These are phyloP conservation scores for Sarcophaga carnaria DNA, from an alignment of 2,888 invertebrate species.

Conservation along the genomic window DNA sequence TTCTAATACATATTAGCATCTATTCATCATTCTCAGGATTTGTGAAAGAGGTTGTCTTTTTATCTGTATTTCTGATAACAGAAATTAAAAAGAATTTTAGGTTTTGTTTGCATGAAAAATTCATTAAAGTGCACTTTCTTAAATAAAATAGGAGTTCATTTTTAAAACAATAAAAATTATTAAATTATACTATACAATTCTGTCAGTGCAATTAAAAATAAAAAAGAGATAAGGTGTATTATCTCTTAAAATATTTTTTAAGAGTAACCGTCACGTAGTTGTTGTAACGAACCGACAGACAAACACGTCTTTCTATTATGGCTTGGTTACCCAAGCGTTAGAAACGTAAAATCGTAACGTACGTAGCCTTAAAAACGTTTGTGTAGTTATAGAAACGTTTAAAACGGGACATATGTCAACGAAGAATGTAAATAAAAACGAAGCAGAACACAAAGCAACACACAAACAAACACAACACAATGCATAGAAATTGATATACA, in stretches of 20 bases:
- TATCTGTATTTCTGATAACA: background rate
- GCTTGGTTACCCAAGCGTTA: too few species aligned
- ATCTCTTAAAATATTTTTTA: constrained; percentile 27
- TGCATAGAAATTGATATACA: too few species aligned
- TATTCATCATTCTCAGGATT: constrained; percentile 58
- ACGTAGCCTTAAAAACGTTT: too few species aligned
- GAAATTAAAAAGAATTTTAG: background rate
- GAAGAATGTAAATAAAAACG: too few species aligned
- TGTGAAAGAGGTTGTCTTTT: constrained; percentile 2
- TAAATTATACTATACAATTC: background rate
- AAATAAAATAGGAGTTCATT: background rate
- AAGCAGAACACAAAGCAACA: too few species aligned
- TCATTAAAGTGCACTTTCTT: background rate
- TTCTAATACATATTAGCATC: constrained; percentile 58
- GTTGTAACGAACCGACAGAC: background rate
- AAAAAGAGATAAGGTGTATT: constrained; percentile 31
- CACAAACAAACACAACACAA: too few species aligned
- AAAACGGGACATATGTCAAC: too few species aligned
- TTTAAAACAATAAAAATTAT: background rate
- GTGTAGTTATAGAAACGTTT: too few species aligned
- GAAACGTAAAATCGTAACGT: too few species aligned
- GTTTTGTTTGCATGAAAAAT: background rate
- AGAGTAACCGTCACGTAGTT: constrained; percentile 9
- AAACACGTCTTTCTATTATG: constrained; percentile 47
- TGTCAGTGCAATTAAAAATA: background rate